A percentile compares a stretch with the other conserved stretches of the same genome.
Evolutionary conservation across 2,113 vertebrate species (phyloP).

Genomic region (Thryonomys swinderianus): DNA sequence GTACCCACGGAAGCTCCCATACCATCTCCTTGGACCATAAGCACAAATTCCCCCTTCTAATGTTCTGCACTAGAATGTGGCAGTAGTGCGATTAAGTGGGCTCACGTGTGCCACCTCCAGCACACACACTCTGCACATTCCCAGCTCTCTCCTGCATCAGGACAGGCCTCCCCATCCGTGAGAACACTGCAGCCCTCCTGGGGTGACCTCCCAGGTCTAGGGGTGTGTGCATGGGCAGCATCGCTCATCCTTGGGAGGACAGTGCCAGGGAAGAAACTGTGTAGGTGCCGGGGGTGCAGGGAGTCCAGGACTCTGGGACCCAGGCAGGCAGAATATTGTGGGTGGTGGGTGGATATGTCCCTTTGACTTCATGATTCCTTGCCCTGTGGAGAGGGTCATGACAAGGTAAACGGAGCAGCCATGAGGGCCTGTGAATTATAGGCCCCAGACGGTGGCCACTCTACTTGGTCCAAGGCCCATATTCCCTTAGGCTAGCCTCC

Average conservation of each 20-base stretch:
- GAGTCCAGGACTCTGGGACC: neutral
- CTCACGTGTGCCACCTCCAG: too few relatives aligned
- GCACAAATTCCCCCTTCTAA: neutral
- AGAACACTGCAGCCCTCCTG: neutral
- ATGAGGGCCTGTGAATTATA: neutral
- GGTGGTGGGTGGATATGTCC: neutral
- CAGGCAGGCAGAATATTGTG: neutral
- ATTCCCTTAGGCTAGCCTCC: neutral
- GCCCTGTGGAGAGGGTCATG: neutral
- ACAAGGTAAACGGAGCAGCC: neutral
- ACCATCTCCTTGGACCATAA: neutral
- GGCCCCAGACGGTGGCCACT: neutral
- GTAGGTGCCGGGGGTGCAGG: neutral
- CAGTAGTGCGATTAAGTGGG: fast-evolving
- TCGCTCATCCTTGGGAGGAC: neutral
- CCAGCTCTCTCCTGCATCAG: neutral
- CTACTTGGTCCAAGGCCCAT: too few relatives aligned
- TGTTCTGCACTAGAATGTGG: neutral
- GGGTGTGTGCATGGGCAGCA: fast-evolving
- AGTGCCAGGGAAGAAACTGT: neutral
- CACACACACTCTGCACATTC: neutral
- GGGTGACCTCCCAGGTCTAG: neutral
- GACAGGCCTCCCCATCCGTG: neutral
- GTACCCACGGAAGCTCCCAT: fast-evolving
- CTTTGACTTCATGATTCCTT: neutral